A percentile compares a stretch with the other conserved stretches of the same genome.
Evolutionary conservation across 1,140 invertebrate species (phyloP).

Genomic region (Neotoxoptera formosana): DNA sequence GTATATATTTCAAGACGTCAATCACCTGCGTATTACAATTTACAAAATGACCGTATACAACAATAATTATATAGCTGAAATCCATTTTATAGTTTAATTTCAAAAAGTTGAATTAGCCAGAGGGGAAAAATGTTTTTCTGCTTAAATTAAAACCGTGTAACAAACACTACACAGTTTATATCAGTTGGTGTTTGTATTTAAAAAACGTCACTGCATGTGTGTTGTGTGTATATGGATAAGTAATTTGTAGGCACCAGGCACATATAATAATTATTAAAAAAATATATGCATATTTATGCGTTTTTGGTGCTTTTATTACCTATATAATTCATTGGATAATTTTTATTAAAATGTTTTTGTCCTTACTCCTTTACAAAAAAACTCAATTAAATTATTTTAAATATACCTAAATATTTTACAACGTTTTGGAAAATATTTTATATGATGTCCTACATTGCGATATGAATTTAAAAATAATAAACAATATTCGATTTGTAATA

Average conservation of each 20-base stretch:
- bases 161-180: neutral
- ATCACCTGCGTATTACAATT: neutral
- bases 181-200: neutral
- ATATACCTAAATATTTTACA: neutral
- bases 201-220: too few species aligned
- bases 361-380: neutral
- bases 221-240: neutral
- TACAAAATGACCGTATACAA: neutral
- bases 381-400: neutral
- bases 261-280: neutral
- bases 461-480: neutral
- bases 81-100: conserved; percentile 19
- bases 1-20: conserved; percentile 21
- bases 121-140: neutral
- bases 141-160: neutral
- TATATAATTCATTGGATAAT: neutral
- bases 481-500: neutral
- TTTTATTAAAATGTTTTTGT: neutral
- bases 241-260: neutral
- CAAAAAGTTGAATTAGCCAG: neutral
- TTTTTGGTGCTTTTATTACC: neutral
- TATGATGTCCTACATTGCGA: neutral
- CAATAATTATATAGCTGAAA: conserved; percentile 6
- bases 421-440: neutral
- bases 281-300: neutral